Base-by-base conservation (phyloP, 2,113 vertebrate species). In the Hemiprocne comata region DNA sequence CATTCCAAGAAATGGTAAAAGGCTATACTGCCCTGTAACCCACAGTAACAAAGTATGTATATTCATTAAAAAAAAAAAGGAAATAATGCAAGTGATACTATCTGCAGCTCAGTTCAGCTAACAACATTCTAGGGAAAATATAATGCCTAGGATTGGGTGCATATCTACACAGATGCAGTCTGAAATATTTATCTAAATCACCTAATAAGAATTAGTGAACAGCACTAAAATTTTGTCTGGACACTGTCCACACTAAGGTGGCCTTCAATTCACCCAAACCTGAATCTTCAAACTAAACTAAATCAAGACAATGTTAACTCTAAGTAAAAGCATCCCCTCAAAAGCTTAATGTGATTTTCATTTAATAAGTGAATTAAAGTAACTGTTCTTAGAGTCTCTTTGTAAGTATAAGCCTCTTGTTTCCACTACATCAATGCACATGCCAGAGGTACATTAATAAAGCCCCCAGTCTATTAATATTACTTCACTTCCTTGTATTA, bases 331-430 rank as follows among this genome's bases (percentile, higher is more conserved):
- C 38, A 72, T 87, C 87, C 83, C 66, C 40, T 87, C 82, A 66
- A 86, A 55, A 70, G 87, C 90, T 74, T 93, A 70, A 87, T 65
- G 77, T 28, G 61, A 87, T 90, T 93, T 87, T 75, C 77, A 84
- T 83, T 93, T 90, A 83, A 28, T 60, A 74, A 83, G 26, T 53
- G 71, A 94, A 85, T 86, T 82, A 67, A 86, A 86, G 81, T 69
- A 71, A 89, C 70, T 65, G 34, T 80, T 86, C 65, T 64, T 55
- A 55, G 44, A 65, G 31, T 31, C 38, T 74, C 90, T 82, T 73
- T 78, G 38, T 44, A 58, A 80, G 38, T 24, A 42, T 38, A 65
- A 93, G 51, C 82, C 57, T 75, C 93, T 74, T 55, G 67, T 83
- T 95, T 74, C 87, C 44, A 75, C 77, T 66, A 17, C 67, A 75